Conservation (phyloP, 2,888 invertebrate species). For the Arge pagana region DNA sequence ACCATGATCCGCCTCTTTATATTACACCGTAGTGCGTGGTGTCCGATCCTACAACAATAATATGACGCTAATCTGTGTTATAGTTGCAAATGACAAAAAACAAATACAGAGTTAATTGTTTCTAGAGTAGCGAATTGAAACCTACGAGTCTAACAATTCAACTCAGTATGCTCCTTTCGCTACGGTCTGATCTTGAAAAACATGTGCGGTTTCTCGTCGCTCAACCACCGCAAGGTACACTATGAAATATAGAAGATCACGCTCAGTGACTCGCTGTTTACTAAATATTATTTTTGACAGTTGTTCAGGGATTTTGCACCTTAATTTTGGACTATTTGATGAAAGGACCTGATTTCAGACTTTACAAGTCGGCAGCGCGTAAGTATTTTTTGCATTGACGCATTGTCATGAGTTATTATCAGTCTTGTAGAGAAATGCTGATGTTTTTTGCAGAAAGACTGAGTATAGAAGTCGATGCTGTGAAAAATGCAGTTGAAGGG, state of each 20-base stretch:
- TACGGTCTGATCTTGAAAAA: constrained; percentile 64
- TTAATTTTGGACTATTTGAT: constrained; percentile 69
- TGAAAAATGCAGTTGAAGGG: constrained; percentile 72
- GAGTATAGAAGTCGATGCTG: constrained; percentile 60
- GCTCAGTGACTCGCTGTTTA: constrained; percentile 16
- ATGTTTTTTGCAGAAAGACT: constrained; percentile 63
- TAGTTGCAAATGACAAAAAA: no score
- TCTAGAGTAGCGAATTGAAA: no score
- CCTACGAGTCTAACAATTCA: no score
- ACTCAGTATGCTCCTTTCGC: constrained; percentile 57
- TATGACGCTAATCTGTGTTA: no score
- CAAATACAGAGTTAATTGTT: no score
- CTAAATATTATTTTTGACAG: constrained; percentile 54
- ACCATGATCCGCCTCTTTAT: no score
- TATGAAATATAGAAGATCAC: constrained; percentile 9
- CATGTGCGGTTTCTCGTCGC: constrained; percentile 62
- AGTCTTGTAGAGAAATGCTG: not conserved
- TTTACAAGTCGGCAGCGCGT: constrained; percentile 69
- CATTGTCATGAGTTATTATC: no score
- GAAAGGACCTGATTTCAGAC: constrained; percentile 69
- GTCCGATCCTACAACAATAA: no score
- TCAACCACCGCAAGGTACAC: constrained; percentile 61
- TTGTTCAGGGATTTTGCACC: constrained; percentile 73
- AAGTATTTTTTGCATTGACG: no score
- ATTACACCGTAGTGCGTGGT: no score